Evolutionary conservation across 1,140 invertebrate genomes (phyloP), one percentile per base, ranked within the genome.

Genomic region (Mercenaria mercenaria): DNA sequence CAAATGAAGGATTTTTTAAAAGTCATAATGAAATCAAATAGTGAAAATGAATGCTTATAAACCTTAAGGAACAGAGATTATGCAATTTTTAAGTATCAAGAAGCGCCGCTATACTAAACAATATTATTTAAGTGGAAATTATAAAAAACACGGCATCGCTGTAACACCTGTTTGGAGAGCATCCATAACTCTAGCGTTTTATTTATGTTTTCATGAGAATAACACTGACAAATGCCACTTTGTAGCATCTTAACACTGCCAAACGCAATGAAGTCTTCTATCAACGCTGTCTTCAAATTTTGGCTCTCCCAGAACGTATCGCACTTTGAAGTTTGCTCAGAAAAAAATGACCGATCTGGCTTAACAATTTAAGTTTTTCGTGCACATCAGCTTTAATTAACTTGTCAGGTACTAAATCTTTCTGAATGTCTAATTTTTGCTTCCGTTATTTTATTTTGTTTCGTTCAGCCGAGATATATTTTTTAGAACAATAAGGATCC

Each of bases 101-200:
- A n/a, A n/a, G n/a, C n/a, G n/a, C n/a, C n/a, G n/a, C n/a, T n/a
- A n/a, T n/a, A n/a, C n/a, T n/a, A n/a, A 59, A 52, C 50, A 59
- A 56, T 37, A 39, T 79, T 56, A 8, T 56, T 79, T 56, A 29
- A 56, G 76, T 52, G 76, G 47, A 79, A 37, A 79, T 50, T 23
- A 56, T 34, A 79, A 56, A 79, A 79, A 18, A 18, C 43, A 56
- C 23, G 29, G 11, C 20, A 32, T 50, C 29, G 37, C 29, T 34
- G 37, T 10, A 47, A 56, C 76, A 79, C 76, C 76, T 79, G 76
- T 79, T 79, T 52, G 47, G 47, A 79, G 76, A 52, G 76, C 8
- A 20, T 79, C 76, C 47, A 79, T 23, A 15, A 41, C 34, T 37
- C 39, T 10, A 6, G n/a, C 50, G 64, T 67, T 59, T 79, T 59